phyloP scores from a whole-genome alignment of 2,888 invertebrate genomes.

The Pachydiplax longipennis region DNA sequence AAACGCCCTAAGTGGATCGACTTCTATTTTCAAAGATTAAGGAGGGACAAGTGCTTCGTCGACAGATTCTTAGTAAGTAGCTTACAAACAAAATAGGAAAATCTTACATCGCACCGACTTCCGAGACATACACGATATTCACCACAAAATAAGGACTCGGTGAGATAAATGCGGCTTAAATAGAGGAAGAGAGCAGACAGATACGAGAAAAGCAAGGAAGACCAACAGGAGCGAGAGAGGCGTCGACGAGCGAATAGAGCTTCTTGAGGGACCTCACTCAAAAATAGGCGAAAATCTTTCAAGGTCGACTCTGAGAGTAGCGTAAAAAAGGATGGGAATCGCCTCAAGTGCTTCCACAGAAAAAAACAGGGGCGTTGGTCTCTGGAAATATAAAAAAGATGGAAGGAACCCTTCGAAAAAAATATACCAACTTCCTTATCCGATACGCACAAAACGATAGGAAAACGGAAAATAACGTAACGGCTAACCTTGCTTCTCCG shows the following conservation, averaged over 20 bases:
- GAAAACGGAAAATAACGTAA: neutral
- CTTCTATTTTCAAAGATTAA: no score
- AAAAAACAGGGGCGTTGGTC: neutral
- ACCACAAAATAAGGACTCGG: no score
- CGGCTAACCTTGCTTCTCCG: neutral
- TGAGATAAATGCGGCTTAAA: neutral
- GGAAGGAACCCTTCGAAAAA: neutral
- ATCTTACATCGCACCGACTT: no score
- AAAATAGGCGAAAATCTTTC: neutral
- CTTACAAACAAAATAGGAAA: no score
- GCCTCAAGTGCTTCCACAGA: neutral
- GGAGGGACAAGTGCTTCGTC: no score
- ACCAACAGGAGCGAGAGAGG: neutral
- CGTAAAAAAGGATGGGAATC: neutral
- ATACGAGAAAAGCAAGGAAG: neutral
- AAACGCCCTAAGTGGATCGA: no score
- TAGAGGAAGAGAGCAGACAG: neutral
- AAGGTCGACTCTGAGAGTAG: neutral
- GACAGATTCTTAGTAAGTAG: no score
- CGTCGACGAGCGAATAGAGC: neutral
- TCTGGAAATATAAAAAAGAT: neutral
- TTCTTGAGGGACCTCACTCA: neutral
- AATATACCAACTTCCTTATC: neutral
- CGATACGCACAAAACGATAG: neutral
- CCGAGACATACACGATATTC: no score